phyloP scores from a whole-genome alignment of 2,888 invertebrate species.

The Agonopterix heracliana region DNA sequence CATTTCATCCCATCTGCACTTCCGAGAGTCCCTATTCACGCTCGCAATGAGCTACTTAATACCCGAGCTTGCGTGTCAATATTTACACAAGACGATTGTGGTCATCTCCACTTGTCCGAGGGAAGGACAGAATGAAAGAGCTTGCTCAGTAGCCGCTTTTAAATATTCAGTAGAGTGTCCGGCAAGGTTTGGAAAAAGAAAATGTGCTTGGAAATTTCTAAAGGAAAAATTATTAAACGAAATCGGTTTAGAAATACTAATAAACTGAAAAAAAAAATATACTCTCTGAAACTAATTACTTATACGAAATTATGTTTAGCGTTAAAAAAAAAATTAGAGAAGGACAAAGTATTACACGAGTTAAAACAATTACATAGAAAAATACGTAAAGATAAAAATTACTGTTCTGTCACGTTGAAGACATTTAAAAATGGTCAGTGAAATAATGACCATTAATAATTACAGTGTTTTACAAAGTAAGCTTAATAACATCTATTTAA shows the following conservation, averaged over 20 bases:
- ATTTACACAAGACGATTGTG: constrained; percentile 57
- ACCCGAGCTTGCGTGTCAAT: constrained; percentile 53
- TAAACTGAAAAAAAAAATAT: too few relatives aligned
- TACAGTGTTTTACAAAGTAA: constrained; percentile 11
- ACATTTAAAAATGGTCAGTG: constrained; percentile 26
- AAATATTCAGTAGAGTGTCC: constrained; percentile 1
- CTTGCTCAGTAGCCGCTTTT: constrained; percentile 7
- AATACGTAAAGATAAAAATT: constrained; percentile 15
- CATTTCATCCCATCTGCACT: constrained; percentile 26
- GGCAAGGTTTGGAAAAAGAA: too few relatives aligned
- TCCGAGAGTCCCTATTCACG: constrained; percentile 53
- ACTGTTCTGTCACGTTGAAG: constrained; percentile 19
- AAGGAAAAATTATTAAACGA: too few relatives aligned
- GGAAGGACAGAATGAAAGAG: constrained; percentile 16
- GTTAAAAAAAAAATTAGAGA: too few relatives aligned
- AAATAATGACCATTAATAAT: constrained; percentile 17
- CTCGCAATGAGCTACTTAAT: constrained; percentile 65
- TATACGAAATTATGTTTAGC: too few relatives aligned
- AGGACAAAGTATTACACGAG: too few relatives aligned
- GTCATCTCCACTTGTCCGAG: constrained; percentile 60
- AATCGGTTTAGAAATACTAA: too few relatives aligned
- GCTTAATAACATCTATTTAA: background rate
- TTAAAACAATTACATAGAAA: too few relatives aligned
- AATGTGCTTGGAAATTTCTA: too few relatives aligned
- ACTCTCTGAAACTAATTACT: too few relatives aligned